Conservation (phyloP, 2,797 vertebrate species). For the Sphaeramia orbicularis region DNA sequence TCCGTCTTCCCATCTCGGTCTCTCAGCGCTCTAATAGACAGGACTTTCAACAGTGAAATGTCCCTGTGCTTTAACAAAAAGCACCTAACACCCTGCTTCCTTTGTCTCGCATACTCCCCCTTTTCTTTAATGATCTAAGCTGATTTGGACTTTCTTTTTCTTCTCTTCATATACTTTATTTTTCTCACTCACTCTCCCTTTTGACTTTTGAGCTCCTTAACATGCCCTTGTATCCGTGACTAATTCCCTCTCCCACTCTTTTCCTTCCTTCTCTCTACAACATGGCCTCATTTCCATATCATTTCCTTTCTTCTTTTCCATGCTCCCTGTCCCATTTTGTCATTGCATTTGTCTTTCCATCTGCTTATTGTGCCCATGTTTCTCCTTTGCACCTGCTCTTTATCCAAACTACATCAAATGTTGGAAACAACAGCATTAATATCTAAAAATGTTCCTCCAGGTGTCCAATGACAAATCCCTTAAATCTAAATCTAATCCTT, state of each 20-base stretch:
- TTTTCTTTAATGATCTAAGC: slow-evolving; percentile 14
- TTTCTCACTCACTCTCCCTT: slow-evolving; percentile 11
- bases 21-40: slow-evolving; percentile 9
- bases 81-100: slow-evolving; percentile 1
- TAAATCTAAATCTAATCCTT: not conserved
- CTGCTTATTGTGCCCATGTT: slow-evolving; percentile 35
- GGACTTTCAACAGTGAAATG: slow-evolving; percentile 21
- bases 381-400: slow-evolving; percentile 1
- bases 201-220: slow-evolving; percentile 43
- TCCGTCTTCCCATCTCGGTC: slow-evolving; percentile 22
- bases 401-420: not conserved
- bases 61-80: slow-evolving; percentile 12
- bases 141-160: slow-evolving; percentile 11
- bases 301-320: slow-evolving; percentile 6
- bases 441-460: not conserved
- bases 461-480: too few species aligned
- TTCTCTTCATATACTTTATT: slow-evolving; percentile 2
- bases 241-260: slow-evolving; percentile 36
- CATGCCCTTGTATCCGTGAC: slow-evolving; percentile 42
- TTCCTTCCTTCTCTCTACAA: slow-evolving; percentile 21
- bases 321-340: slow-evolving; percentile 7
- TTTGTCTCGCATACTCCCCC: slow-evolving; percentile 17
- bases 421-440: not conserved
- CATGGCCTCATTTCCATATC: slow-evolving; percentile 37
- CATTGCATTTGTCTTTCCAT: slow-evolving; percentile 19